Evolutionary conservation across 2,888 invertebrate genomes (phyloP).

Genomic region (Hydrotaea cyrtoneurina): DNA sequence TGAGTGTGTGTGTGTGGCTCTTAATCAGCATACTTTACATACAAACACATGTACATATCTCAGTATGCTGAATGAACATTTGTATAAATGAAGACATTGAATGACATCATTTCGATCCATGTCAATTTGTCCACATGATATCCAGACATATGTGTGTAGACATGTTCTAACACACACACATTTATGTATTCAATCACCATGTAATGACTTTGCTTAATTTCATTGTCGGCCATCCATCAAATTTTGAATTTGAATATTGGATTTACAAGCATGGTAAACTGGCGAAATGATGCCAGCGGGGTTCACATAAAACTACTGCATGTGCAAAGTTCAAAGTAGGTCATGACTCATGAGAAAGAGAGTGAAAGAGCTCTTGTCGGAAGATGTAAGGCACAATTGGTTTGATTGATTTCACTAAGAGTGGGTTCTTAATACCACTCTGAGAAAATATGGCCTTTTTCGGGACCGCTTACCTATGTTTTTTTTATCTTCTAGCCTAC

Average conservation of each 20-base stretch:
- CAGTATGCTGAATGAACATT: background rate
- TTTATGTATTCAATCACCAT: constrained; percentile 4
- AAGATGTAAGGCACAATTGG: too few relatives aligned
- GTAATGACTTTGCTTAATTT: constrained; percentile 10
- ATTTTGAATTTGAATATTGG: constrained; percentile 29
- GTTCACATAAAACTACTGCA: too few relatives aligned
- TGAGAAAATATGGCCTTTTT: too few relatives aligned
- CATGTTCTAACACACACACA: background rate
- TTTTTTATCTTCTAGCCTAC: too few relatives aligned
- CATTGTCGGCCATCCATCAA: constrained; percentile 32
- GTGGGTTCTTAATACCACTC: too few relatives aligned
- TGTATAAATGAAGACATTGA: background rate
- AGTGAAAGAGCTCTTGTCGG: too few relatives aligned
- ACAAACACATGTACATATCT: background rate
- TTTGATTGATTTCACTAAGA: too few relatives aligned
- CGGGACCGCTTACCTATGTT: too few relatives aligned
- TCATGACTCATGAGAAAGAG: too few relatives aligned
- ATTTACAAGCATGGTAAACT: background rate
- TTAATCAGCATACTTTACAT: background rate
- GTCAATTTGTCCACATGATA: background rate
- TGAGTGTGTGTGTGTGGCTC: background rate
- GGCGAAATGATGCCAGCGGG: too few relatives aligned
- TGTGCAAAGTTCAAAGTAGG: too few relatives aligned
- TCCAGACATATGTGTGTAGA: background rate
- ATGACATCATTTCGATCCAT: background rate